Base-by-base conservation (phyloP, 2,113 vertebrate genomes). In the Prionailurus viverrinus region DNA sequence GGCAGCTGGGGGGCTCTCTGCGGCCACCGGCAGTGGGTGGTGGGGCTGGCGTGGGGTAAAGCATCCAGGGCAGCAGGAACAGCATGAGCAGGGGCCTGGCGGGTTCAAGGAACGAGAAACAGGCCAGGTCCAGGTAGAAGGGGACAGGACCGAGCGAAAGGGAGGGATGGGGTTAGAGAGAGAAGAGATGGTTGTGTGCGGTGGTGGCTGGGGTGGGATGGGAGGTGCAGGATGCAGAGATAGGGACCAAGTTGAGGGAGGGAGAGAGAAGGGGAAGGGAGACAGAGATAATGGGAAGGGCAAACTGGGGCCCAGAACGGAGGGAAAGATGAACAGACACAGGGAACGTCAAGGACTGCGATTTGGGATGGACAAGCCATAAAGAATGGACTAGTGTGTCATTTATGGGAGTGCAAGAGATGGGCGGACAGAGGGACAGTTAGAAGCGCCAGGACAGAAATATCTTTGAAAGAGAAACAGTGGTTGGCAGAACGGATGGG, bases 361-460 rank as follows among this genome's bases (percentile, higher is more conserved):
- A 29, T 53, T 95, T 39, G 79, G 66, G 94, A 36, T 45, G 79
- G 53, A 48, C 36, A 21, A 41, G 48, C 27, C 12, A n/a, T 4
- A 21, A 82, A 76, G 78, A 74, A n/a, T 1, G 53, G 63, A 61
- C 76, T n/a, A 58, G 83, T 31, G 33, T 93, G 68, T 33, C 10
- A 74, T 85, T 85, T 61, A 23, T 8, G 16, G 41, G 71, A 85
- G 65, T 68, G 33, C 78, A 68, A 39, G 63, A 94, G 89, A 96
- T 12, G 87, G 98, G 97, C 94, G 98, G 95, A 39, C 19, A 19
- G 13, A 33, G 58, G 13, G 74, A 80, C n/a, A 45, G 74, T 11
- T 11, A 29, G 3, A 15, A 96, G 33, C 16, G 73, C 58, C n/a
- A 51, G 68, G 94, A 82, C 94, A 87, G 86, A 69, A 91, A 76